Percentiles rank a stretch among this genome's conserved stretches.
phyloP scores from a whole-genome alignment of 2,113 vertebrate genomes.

The Oriolus oriolus region DNA sequence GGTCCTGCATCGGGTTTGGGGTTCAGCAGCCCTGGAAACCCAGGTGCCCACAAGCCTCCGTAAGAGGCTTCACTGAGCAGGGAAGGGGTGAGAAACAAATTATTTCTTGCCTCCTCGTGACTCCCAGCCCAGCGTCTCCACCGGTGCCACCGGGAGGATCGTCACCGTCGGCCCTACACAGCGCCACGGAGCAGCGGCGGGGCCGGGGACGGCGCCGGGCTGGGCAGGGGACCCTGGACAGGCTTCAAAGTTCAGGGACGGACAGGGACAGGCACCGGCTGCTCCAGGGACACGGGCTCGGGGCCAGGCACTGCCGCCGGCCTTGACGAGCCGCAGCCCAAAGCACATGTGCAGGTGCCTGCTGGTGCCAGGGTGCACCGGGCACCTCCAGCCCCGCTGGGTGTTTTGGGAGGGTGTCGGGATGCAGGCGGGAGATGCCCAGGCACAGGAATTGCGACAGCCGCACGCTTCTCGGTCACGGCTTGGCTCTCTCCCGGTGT shows the following conservation, averaged over 20 bases:
- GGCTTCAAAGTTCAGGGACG: neutral
- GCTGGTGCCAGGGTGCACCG: rapidly evolving
- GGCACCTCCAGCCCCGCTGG: neutral
- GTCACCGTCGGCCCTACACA: rapidly evolving
- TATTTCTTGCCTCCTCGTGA: neutral
- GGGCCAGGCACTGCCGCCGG: neutral
- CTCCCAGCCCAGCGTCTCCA: neutral
- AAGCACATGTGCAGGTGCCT: rapidly evolving
- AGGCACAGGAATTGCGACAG: neutral
- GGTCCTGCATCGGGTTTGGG: neutral
- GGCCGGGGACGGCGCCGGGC: neutral
- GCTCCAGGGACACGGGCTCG: neutral
- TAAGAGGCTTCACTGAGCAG: neutral
- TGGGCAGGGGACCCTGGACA: neutral
- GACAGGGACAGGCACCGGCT: neutral
- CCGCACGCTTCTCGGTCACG: rapidly evolving
- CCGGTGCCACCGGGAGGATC: rapidly evolving
- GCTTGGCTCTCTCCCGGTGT: neutral
- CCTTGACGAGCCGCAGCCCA: rapidly evolving
- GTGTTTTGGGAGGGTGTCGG: neutral
- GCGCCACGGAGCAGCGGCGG: neutral
- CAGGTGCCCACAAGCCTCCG: neutral
- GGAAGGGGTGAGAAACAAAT: neutral
- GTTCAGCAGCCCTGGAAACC: neutral
- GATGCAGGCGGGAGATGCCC: neutral